Conservation (phyloP, 2,888 invertebrate species). For the Marronus borbonicus region DNA sequence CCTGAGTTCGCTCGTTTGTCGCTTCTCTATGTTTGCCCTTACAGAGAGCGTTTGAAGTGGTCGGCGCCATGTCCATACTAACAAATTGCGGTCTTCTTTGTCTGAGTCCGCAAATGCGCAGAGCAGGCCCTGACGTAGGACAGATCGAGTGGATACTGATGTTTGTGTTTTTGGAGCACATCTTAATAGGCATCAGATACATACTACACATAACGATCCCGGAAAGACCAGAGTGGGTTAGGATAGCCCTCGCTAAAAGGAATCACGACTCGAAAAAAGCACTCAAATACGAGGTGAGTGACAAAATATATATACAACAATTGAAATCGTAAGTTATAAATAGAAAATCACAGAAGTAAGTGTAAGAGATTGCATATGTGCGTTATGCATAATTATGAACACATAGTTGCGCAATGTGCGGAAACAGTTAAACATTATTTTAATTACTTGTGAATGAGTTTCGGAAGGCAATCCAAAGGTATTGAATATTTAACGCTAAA, state of each 20-base stretch:
- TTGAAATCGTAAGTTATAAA: too few species aligned
- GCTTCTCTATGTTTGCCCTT: constrained; percentile 52
- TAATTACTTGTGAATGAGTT: too few species aligned
- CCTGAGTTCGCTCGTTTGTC: constrained; percentile 35
- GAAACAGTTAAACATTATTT: too few species aligned
- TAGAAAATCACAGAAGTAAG: too few species aligned
- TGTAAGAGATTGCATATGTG: too few species aligned
- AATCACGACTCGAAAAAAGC: constrained; percentile 78
- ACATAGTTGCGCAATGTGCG: too few species aligned
- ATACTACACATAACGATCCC: constrained; percentile 79
- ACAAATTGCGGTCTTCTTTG: constrained; percentile 84
- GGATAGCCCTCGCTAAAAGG: constrained; percentile 75
- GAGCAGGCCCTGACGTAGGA: constrained; percentile 58
- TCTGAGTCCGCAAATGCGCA: constrained; percentile 77
- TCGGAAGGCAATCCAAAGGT: too few species aligned
- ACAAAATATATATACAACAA: not conserved
- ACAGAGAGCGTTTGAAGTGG: constrained; percentile 78
- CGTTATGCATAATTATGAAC: too few species aligned
- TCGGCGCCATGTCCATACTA: constrained; percentile 79
- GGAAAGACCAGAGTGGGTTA: constrained; percentile 80
- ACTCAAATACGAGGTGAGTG: constrained; percentile 73
- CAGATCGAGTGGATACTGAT: constrained; percentile 73
- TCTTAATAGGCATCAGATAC: constrained; percentile 77
- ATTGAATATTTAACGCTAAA: too few species aligned
- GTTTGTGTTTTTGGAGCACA: constrained; percentile 81